These are phyloP conservation scores for Cepaea hortensis DNA, from an alignment of 2,888 invertebrate species.

Conservation along the genomic window DNA sequence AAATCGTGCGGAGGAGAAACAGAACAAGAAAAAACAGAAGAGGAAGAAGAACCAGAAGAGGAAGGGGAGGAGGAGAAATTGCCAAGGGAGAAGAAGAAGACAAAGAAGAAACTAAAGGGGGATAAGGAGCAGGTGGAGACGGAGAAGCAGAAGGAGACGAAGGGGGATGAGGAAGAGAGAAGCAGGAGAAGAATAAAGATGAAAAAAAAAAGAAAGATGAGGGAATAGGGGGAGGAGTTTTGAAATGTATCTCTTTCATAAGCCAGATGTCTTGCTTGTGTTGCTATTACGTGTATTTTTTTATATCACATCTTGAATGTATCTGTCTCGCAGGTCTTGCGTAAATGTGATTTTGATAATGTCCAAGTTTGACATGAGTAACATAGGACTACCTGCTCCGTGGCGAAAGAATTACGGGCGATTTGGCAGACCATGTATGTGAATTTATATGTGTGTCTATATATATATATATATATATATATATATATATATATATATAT, in stretches of 20 bases:
- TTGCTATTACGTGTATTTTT: too few relatives aligned
- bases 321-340: too few relatives aligned
- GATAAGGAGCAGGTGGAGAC: not conserved
- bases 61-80: not conserved
- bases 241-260: too few relatives aligned
- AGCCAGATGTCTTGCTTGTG: too few relatives aligned
- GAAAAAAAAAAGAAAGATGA: not conserved
- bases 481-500: constrained; percentile 15
- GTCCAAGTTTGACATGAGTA: too few relatives aligned
- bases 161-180: not conserved
- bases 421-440: too few relatives aligned
- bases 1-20: not conserved
- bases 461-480: not conserved
- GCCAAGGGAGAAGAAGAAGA: not conserved
- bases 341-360: too few relatives aligned
- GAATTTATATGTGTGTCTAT: not conserved
- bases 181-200: not conserved
- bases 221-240: too few relatives aligned
- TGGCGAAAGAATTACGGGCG: too few relatives aligned
- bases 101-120: not conserved
- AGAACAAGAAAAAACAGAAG: not conserved
- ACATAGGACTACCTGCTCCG: too few relatives aligned
- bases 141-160: not conserved
- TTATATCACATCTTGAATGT: too few relatives aligned
- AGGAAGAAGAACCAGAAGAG: not conserved